Evolutionary conservation across 2,888 invertebrate species (phyloP).

Genomic region (Nemurella pictetii): DNA sequence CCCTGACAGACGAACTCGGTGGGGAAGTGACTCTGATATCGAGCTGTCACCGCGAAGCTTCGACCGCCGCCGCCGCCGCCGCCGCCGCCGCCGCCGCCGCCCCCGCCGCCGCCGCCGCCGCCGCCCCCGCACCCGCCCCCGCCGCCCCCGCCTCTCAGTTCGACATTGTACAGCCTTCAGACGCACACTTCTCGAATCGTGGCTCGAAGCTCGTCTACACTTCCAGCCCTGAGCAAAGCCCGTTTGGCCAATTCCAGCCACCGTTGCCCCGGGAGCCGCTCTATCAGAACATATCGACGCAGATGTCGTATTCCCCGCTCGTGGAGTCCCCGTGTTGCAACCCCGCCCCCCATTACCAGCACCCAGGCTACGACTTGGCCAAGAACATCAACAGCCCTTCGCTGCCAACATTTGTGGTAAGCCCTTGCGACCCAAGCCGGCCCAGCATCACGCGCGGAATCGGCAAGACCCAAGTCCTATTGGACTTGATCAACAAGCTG

Average conservation of each 20-base stretch:
- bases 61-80: no score
- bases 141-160: neutral
- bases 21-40: constrained; percentile 78
- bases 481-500: neutral
- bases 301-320: neutral
- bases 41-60: constrained; percentile 69
- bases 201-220: no score
- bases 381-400: constrained; percentile 45
- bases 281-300: no score
- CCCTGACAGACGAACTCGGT: constrained; percentile 88
- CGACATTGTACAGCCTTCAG: no score
- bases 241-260: neutral
- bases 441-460: constrained; percentile 82
- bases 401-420: constrained; percentile 55
- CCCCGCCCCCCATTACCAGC: neutral
- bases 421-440: constrained; percentile 70
- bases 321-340: neutral
- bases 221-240: neutral
- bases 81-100: neutral
- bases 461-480: constrained; percentile 56
- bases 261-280: neutral
- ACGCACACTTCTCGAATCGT: no score
- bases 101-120: neutral
- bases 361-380: neutral
- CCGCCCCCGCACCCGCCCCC: neutral